Base-by-base conservation (phyloP, 2,888 invertebrate species). In the Xestia sexstrigata region DNA sequence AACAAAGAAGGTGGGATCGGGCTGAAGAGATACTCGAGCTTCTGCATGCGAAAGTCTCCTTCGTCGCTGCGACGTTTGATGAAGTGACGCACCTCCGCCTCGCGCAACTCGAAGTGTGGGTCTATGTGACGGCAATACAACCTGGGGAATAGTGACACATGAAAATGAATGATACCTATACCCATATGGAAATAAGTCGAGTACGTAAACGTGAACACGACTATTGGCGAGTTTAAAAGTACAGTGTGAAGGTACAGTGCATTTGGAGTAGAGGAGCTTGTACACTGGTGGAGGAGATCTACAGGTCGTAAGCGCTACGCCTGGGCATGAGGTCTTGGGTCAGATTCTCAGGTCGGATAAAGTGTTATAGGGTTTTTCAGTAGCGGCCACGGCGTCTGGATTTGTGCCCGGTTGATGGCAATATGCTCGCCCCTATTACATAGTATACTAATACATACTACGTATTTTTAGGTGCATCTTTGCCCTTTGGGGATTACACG, bases 81-180 rank as follows among this genome's bases (percentile, higher is more conserved):
- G 85, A 96, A 96, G 80, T 96, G 95, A 1, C 93, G 89, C 3
- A 96, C 90, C 76, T 96, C 96, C 0, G 92, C 90, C 70, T 94
- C 94, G 0, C 93, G 92, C 2, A 90, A 88, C 20, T 94, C 93
- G 67, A 95, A 96, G 74, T 93, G 89, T 0, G 93, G 94, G n/a
- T 96, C 96, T 17, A 96, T 92, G 81, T 96, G 95, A 2, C 93
- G 94, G 81, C 96, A 96, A 76, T 96, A 96, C 26, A 96, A 87
- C 96, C 96, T 96, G 81, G 4, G 30, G 47, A 62, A 70, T 9
- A 0, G 2, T 1, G 0, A 55, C 20, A 60, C 17, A 7, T 35
- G 13, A 39, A n/a, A 20, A 5, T 35, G 1, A 42, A 15, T 3
- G 15, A n/a, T 17, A 8, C 9, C 4, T 5, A 0, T 17, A 65